These are phyloP conservation scores for Lasioglossum pauxillum DNA, from an alignment of 2,888 invertebrate species.

Conservation along the genomic window DNA sequence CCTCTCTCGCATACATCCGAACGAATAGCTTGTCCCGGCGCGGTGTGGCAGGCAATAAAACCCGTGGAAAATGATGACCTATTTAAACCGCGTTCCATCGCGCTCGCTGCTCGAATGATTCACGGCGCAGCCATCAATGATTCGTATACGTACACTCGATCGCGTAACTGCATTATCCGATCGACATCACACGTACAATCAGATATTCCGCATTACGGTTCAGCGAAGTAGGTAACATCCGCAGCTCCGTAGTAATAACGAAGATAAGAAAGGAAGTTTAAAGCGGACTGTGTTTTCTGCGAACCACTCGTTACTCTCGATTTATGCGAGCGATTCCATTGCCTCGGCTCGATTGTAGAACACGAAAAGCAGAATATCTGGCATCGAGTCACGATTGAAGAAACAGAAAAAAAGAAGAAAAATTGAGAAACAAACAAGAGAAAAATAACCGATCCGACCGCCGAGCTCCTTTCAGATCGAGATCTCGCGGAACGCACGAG, in stretches of 20 bases:
- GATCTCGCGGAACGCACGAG: conserved; percentile 17
- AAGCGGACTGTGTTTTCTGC: conserved; percentile 7
- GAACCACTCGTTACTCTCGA: conserved; percentile 4
- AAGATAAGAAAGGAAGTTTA: conserved; percentile 1
- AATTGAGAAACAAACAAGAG: not conserved
- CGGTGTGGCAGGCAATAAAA: not conserved
- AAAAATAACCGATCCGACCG: not conserved
- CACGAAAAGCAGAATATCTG: not conserved
- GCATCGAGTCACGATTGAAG: not conserved
- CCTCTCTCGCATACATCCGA: not conserved
- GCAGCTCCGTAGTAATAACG: not conserved
- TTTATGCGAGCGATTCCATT: not conserved
- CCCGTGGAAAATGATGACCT: not conserved
- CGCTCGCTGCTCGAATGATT: not conserved
- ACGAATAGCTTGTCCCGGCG: not conserved
- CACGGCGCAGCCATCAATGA: not conserved
- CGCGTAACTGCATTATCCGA: conserved; percentile 1
- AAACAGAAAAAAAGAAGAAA: not conserved
- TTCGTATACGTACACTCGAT: not conserved
- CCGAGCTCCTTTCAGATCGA: conserved; percentile 21
- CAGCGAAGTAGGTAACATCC: conserved; percentile 1
- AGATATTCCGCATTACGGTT: conserved; percentile 2
- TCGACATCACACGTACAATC: not conserved
- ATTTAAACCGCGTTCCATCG: not conserved
- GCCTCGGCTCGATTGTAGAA: not conserved